phyloP scores from a whole-genome alignment of 2,888 invertebrate genomes.

The Trichopria drosophilae region DNA sequence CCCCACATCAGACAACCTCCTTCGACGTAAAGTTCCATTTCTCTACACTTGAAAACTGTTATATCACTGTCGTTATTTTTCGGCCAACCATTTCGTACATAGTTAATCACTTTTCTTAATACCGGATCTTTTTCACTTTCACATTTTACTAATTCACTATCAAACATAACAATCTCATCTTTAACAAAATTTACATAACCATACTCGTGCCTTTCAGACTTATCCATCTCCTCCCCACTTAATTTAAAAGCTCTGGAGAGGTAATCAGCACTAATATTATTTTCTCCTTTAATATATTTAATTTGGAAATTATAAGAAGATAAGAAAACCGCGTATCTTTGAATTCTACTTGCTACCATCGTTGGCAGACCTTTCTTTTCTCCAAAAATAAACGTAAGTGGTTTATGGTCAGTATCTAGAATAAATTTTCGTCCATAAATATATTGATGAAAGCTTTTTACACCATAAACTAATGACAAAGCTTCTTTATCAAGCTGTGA shows the following conservation, averaged over 20 bases:
- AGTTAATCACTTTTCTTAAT: background rate
- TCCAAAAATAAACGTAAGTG: constrained; percentile 36
- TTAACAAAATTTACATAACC: background rate
- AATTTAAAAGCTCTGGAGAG: constrained; percentile 25
- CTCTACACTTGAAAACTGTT: constrained; percentile 1
- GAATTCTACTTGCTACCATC: constrained; percentile 34
- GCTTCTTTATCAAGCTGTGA: constrained; percentile 41
- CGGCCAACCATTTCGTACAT: background rate
- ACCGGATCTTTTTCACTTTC: constrained; percentile 5
- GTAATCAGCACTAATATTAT: constrained; percentile 30
- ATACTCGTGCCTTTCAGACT: too few species aligned
- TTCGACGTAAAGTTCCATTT: constrained; percentile 5
- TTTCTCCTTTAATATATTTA: constrained; percentile 14
- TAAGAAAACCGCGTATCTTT: constrained; percentile 36
- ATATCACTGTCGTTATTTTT: background rate
- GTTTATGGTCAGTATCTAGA: constrained; percentile 27
- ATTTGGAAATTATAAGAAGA: constrained; percentile 34
- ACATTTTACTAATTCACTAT: background rate
- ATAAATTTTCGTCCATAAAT: constrained; percentile 34
- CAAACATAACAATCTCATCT: too few species aligned
- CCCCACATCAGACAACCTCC: constrained; percentile 12
- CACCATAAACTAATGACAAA: constrained; percentile 39
- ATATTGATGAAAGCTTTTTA: constrained; percentile 38
- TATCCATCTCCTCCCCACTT: too few species aligned
- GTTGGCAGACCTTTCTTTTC: constrained; percentile 35